Evolutionary conservation across 2,113 vertebrate species (phyloP), one percentile per base, ranked within the genome.

Genomic region (Nansenia antarctica): DNA sequence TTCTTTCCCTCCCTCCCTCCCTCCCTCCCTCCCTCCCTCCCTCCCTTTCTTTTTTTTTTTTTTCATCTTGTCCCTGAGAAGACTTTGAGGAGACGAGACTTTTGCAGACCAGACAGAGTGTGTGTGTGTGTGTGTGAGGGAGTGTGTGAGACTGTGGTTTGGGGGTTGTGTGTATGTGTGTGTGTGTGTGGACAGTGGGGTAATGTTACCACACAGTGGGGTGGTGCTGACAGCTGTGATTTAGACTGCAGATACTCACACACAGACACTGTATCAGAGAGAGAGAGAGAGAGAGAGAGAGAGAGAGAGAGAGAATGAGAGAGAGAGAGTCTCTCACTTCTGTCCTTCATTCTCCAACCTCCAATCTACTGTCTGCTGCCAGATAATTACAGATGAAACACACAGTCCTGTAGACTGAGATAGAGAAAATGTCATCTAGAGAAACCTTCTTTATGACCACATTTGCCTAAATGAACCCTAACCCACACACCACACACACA

Each of bases 1-100:
- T 42, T 22, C 18, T 9, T n/a, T 26, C 62, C 11, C 52, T 35
- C 31, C 27, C 55, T 82, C 78, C 42, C 67, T 55, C 71, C 26
- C 39, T 74, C 82, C 87, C 45, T 32, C 45, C 22, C 29, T 26
- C 31, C 24, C 39, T 45, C 63, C 26, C 81, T 31, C 84, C 84
- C 90, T 88, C 42, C 42, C 58, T 47, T 30, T n/a, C 9, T 18
- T 35, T 45, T 45, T 42, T 29, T 32, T 42, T 81, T 78, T 32
- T 70, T 62, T 72, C 47, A 47, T 70, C 90, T 94, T 93, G 92
- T 94, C 95, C n/a, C 95, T 93, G 93, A 94, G 83, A 87, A 87
- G 85, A 90, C 88, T 90, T 83, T 69, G 79, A 71, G 64, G 77
- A 82, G 86, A 93, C 92, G 88, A 92, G 91, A 91, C 92, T 93